A percentile compares a stretch with the other conserved stretches of the same genome.
Conservation (phyloP, 2,113 vertebrate species). For the Rynchops niger region DNA sequence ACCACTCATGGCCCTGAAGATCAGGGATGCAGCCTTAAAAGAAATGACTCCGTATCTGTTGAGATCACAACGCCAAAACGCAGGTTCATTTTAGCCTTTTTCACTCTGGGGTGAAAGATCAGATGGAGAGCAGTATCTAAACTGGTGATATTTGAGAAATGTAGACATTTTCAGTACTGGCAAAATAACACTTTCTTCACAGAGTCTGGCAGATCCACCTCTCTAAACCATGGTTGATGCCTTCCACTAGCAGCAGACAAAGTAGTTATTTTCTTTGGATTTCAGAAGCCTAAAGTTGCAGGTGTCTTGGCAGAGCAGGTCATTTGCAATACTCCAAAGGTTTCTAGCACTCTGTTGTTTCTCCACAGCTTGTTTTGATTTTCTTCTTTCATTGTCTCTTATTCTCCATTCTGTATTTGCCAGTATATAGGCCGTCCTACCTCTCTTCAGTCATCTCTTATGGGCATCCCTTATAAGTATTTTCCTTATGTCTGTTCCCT, state of each 20-base stretch:
- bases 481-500: neutral
- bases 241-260: neutral
- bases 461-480: neutral
- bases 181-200: neutral
- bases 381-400: neutral
- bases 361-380: neutral
- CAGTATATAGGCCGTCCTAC: neutral
- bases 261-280: neutral
- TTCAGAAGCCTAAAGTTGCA: neutral
- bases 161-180: neutral
- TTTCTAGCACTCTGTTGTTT: neutral
- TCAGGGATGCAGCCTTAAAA: neutral
- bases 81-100: neutral
- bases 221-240: neutral
- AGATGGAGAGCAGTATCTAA: neutral
- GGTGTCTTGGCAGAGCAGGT: neutral
- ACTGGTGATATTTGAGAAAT: neutral
- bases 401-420: neutral
- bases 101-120: neutral
- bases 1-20: neutral
- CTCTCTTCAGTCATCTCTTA: neutral
- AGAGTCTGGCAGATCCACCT: neutral
- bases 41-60: neutral
- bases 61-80: neutral
- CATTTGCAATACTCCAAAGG: neutral